Evolutionary conservation across 2,888 invertebrate genomes (phyloP).

Genomic region (Lacanobia oleracea): DNA sequence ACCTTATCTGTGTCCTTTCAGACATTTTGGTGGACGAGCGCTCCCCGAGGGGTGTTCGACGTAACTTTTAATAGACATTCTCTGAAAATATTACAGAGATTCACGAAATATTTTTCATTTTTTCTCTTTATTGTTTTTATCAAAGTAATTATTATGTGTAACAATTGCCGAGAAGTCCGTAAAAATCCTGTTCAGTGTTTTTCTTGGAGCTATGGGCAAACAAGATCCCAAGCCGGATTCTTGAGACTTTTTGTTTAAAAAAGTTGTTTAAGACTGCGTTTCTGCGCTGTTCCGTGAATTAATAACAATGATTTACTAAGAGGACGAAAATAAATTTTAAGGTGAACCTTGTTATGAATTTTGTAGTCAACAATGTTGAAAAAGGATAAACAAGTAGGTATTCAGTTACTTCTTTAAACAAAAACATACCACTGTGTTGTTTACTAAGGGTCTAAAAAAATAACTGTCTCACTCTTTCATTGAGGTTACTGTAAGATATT

Average conservation of each 20-base stretch:
- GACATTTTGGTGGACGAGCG: slow-evolving; percentile 48
- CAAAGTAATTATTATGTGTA: slow-evolving; percentile 44
- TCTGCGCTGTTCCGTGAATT: not conserved
- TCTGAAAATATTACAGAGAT: slow-evolving; percentile 39
- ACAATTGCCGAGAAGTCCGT: slow-evolving; percentile 20
- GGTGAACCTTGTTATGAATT: not conserved
- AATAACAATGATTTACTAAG: slow-evolving; percentile 28
- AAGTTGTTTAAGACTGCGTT: slow-evolving; percentile 10
- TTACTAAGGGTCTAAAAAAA: not conserved
- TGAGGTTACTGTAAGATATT: too few relatives aligned
- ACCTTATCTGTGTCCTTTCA: slow-evolving; percentile 59
- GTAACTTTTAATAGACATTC: slow-evolving; percentile 60
- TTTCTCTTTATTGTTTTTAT: slow-evolving; percentile 46
- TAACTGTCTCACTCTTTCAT: too few relatives aligned
- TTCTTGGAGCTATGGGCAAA: slow-evolving; percentile 12
- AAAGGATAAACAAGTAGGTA: not conserved
- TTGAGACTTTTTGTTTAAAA: slow-evolving; percentile 17
- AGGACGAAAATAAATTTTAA: not conserved
- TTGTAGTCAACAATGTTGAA: not conserved
- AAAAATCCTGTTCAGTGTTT: slow-evolving; percentile 3
- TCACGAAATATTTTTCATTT: slow-evolving; percentile 21
- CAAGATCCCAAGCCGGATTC: slow-evolving; percentile 18
- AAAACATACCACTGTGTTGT: not conserved
- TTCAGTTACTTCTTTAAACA: not conserved
- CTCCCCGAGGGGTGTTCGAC: slow-evolving; percentile 44